Conservation (phyloP, 2,888 invertebrate species). For the Calameuta idolon region DNA sequence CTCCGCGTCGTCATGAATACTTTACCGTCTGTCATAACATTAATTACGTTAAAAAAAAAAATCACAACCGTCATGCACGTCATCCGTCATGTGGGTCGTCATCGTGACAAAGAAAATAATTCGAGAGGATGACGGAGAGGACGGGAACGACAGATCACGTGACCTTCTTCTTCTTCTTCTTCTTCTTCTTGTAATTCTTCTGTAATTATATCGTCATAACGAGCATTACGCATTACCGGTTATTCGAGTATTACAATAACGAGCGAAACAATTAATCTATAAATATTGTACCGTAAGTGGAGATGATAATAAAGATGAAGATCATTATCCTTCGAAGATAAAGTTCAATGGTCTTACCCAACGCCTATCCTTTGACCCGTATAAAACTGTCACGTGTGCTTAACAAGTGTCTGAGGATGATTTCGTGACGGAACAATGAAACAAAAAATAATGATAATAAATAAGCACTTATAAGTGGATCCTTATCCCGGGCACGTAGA, state of each 20-base stretch:
- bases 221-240: conserved; percentile 30
- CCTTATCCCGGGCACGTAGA: conserved; percentile 3
- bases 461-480: neutral
- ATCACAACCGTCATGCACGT: no score
- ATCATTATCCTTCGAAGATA: conserved; percentile 54
- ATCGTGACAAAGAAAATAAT: no score
- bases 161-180: neutral
- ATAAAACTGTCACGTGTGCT: neutral
- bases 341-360: neutral
- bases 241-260: conserved; percentile 56
- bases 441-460: neutral
- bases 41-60: no score
- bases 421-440: neutral
- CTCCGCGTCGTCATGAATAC: no score
- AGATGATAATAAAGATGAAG: conserved; percentile 56
- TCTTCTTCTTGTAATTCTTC: conserved; percentile 30
- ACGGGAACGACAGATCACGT: no score
- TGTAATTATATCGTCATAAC: conserved; percentile 60
- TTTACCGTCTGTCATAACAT: no score
- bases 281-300: conserved; percentile 62
- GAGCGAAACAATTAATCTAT: conserved; percentile 57
- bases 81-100: no score
- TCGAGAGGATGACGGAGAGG: no score
- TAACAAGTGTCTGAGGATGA: neutral
- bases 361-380: neutral